Evolutionary conservation across 2,113 vertebrate genomes (phyloP).

Genomic region (Rhagologus leucostigma): DNA sequence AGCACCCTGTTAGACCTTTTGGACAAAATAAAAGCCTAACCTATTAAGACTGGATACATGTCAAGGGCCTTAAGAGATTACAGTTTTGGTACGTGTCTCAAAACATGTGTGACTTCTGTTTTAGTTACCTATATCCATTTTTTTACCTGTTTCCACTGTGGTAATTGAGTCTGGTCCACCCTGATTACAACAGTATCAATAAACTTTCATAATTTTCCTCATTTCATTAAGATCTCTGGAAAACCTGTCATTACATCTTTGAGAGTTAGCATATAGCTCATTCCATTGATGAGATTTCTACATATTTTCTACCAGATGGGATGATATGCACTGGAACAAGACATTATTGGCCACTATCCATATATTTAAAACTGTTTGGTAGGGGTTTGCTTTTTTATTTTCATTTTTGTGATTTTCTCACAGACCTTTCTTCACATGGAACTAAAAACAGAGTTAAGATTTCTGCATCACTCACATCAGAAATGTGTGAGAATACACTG

Average conservation of each 20-base stretch:
- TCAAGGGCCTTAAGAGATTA: neutral
- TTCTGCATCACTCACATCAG: neutral
- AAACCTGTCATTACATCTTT: neutral
- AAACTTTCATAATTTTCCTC: neutral
- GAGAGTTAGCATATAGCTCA: neutral
- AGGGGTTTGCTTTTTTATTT: neutral
- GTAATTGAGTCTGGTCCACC: neutral
- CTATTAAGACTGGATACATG: neutral
- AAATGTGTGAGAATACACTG: neutral
- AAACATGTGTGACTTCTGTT: neutral
- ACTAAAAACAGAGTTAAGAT: neutral
- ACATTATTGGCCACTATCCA: fast-evolving
- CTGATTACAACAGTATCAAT: neutral
- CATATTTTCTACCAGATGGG: neutral
- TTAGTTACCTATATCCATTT: neutral
- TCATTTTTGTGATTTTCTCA: neutral
- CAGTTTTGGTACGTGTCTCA: neutral
- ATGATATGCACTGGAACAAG: neutral
- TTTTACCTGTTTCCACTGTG: neutral
- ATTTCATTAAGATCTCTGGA: neutral
- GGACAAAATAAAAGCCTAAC: neutral
- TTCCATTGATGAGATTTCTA: neutral
- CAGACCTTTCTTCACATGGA: neutral
- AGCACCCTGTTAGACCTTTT: neutral
- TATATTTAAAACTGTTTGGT: neutral